Evolutionary conservation across 2,113 vertebrate genomes (phyloP).

Genomic region (Chionis minor): DNA sequence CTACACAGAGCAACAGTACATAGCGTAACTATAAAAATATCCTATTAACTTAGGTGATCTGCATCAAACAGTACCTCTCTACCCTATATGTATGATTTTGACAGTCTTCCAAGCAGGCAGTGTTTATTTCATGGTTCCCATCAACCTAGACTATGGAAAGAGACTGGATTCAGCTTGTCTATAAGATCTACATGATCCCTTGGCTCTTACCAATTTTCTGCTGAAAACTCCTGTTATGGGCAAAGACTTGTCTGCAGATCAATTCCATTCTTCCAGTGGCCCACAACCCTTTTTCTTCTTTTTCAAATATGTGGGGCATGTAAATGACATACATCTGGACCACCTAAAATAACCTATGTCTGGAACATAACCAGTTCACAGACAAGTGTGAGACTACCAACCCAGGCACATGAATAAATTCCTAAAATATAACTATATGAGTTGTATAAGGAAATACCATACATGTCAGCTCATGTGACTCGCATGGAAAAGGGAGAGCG

Average conservation of each 20-base stretch:
- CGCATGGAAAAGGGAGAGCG: not conserved
- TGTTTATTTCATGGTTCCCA: not conserved
- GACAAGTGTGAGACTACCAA: not conserved
- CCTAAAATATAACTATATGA: not conserved
- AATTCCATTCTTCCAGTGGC: not conserved
- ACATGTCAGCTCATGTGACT: not conserved
- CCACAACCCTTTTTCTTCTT: not conserved
- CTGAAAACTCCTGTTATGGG: not conserved
- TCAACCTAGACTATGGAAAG: not conserved
- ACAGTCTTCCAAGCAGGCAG: not conserved
- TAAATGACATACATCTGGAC: rapidly evolving
- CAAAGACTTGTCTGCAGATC: not conserved
- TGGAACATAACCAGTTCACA: not conserved
- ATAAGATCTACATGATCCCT: rapidly evolving
- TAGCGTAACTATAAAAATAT: not conserved
- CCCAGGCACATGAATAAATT: rapidly evolving
- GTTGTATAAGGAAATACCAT: not conserved
- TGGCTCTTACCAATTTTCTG: not conserved
- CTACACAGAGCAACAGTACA: not conserved
- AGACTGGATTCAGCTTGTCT: not conserved
- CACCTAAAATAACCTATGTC: not conserved
- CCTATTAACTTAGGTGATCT: not conserved
- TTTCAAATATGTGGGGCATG: rapidly evolving
- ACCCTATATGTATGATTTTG: not conserved
- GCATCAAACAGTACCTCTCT: not conserved